Evolutionary conservation across 2,797 vertebrate species (phyloP).

Genomic region (Delichon dasypus): DNA sequence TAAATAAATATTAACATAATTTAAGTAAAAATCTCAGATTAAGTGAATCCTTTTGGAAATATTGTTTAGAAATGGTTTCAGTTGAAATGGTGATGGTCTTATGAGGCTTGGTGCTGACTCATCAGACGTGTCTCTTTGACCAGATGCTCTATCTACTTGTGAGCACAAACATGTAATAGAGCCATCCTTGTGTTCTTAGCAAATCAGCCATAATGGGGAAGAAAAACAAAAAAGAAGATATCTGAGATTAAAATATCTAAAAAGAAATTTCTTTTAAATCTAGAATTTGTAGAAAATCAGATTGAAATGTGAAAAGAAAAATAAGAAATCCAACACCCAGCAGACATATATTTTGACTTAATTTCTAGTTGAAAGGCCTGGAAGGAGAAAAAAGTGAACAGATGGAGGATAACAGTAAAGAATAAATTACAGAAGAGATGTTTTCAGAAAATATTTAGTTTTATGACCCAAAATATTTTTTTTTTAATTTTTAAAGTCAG

Average conservation of each 20-base stretch:
- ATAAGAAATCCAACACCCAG: accelerated
- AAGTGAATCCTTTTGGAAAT: neutral
- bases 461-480: neutral
- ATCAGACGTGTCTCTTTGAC: neutral
- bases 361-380: neutral
- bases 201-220: neutral
- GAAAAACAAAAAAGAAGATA: too few species aligned
- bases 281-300: neutral
- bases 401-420: neutral
- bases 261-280: too few species aligned
- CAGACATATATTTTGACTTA: neutral
- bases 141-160: neutral
- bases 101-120: neutral
- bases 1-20: neutral
- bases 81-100: accelerated
- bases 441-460: neutral
- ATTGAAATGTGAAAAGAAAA: neutral
- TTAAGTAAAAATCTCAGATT: neutral
- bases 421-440: neutral
- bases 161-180: neutral
- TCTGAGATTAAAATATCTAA: neutral
- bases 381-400: neutral
- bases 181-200: neutral
- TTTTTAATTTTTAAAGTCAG: neutral
- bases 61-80: neutral